Evolutionary conservation across 2,888 invertebrate genomes (phyloP), one percentile per base, ranked within the genome.

Genomic region (Carabus problematicus): DNA sequence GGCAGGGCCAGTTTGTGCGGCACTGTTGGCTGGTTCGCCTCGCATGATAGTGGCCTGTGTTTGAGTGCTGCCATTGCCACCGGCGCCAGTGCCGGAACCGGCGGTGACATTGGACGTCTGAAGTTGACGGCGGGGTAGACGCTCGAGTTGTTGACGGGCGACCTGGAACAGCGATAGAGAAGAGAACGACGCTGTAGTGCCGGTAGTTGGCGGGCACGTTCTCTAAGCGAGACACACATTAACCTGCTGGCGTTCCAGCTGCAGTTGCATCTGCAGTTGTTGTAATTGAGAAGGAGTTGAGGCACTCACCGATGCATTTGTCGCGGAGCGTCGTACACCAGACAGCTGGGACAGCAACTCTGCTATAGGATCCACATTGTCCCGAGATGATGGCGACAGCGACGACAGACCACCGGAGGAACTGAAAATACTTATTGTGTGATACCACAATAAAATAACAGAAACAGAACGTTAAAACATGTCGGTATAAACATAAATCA

Each of bases 351-450:
- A 96, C 74, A 98, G 85, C 74, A 98, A 86, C 85, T 98, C 98
- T 73, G 97, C 95, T 78, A 97, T 97, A 71, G 97, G 97, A 85
- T 98, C 98, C 73, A 97, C 97, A 73, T 94, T 91, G 82, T 97
- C 97, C 76, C 97, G 89, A 78, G 92, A 92, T 77, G 91, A 94
- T 75, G 96, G 95, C 76, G 93, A 93, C 78, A 93, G 84, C 75
- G 93, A 91, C 77, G 94, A 91, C 77, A 95, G 87, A 72, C 93
- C 94, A 77, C 91, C 90, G 75, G 93, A 90, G 75, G 94, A 92
- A 86, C 92, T 93, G 84, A 78, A 82, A 79, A 82, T 78, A 78
- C 81, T 81, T 75, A 39, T 45, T 66, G 66, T 66, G 66, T 66
- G 58, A 66, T 66, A 58, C 58, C 66, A 66, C 66, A 66, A 58